Percentiles rank a stretch among this genome's conserved stretches.
phyloP scores from a whole-genome alignment of 2,113 vertebrate species.

The Opisthocomus hoazin region DNA sequence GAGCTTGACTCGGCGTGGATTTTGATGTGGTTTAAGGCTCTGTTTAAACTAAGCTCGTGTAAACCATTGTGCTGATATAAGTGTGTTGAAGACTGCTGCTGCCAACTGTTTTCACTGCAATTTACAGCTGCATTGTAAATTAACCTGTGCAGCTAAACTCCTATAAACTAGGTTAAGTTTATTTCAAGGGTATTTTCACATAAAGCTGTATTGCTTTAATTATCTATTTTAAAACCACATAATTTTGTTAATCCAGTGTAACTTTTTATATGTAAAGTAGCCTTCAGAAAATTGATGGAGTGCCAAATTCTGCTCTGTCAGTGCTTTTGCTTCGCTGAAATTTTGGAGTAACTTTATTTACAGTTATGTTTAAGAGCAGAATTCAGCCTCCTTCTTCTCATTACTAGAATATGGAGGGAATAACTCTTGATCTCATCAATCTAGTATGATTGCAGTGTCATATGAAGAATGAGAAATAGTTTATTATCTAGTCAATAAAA shows the following conservation, averaged over 20 bases:
- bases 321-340: background rate
- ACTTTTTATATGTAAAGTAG: slow-evolving; percentile 64
- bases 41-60: slow-evolving; percentile 21
- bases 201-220: slow-evolving; percentile 58
- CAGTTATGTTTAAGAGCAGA: background rate
- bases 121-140: slow-evolving; percentile 53
- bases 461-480: background rate
- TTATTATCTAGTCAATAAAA: background rate
- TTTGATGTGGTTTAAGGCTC: slow-evolving; percentile 49
- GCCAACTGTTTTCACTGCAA: slow-evolving; percentile 29
- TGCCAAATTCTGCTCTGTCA: background rate
- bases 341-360: background rate
- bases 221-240: slow-evolving; percentile 50
- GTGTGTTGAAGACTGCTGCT: slow-evolving; percentile 2
- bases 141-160: slow-evolving; percentile 43
- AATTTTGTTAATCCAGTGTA: slow-evolving; percentile 55
- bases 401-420: background rate
- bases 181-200: slow-evolving; percentile 61
- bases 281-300: slow-evolving; percentile 23
- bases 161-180: slow-evolving; percentile 46
- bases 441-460: background rate
- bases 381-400: background rate
- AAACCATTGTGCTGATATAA: slow-evolving; percentile 54
- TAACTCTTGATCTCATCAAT: background rate
- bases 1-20: slow-evolving; percentile 9